These are phyloP conservation scores for Matsumyia berberina DNA, from an alignment of 2,888 invertebrate genomes.

Conservation along the genomic window DNA sequence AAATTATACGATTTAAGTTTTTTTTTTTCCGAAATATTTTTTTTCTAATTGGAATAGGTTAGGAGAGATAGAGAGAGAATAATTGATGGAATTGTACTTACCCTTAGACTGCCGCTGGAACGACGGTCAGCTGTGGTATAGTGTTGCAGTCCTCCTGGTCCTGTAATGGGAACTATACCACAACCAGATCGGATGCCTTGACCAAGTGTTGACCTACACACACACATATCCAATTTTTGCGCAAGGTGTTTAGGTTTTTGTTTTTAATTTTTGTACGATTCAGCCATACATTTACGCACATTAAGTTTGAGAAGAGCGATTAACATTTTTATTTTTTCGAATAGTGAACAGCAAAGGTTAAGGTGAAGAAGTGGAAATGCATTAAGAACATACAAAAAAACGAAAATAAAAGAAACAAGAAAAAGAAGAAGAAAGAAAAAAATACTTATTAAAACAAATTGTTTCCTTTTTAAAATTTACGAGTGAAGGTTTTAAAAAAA, in stretches of 20 bases:
- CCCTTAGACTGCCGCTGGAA: constrained; percentile 83
- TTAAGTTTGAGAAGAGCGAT: constrained; percentile 59
- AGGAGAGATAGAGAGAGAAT: constrained; percentile 42
- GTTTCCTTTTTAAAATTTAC: constrained; percentile 25
- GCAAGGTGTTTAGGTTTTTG: constrained; percentile 42
- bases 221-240: constrained; percentile 79
- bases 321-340: constrained; percentile 48
- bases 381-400: constrained; percentile 55
- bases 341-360: constrained; percentile 69
- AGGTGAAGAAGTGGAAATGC: constrained; percentile 74
- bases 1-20: constrained; percentile 48
- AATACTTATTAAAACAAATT: constrained; percentile 58
- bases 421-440: constrained; percentile 67
- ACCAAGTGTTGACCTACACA: constrained; percentile 84
- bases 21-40: constrained; percentile 18
- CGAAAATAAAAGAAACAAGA: constrained; percentile 49
- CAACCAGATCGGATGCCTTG: constrained; percentile 85
- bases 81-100: constrained; percentile 79
- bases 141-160: constrained; percentile 84
- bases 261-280: constrained; percentile 61
- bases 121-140: constrained; percentile 84
- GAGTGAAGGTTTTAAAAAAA: constrained; percentile 17
- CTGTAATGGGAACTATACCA: constrained; percentile 84
- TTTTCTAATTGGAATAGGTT: constrained; percentile 47
- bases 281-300: constrained; percentile 76